Evolutionary conservation across 2,888 invertebrate species (phyloP).

Genomic region (Drepana falcataria): DNA sequence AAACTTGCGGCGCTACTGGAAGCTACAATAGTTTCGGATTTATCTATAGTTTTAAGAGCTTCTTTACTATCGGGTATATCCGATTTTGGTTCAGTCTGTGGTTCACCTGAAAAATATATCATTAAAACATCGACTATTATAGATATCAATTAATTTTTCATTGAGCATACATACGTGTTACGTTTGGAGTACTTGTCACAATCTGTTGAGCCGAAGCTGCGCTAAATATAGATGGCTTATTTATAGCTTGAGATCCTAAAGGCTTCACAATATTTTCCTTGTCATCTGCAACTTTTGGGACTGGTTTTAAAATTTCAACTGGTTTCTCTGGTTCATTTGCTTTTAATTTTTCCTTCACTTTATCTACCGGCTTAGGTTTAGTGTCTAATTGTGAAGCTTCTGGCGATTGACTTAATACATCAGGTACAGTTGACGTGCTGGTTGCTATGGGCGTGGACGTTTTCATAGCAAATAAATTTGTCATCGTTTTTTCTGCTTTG

Average conservation of each 20-base stretch:
- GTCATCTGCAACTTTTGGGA: conserved; percentile 18
- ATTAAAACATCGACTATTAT: conserved; percentile 1
- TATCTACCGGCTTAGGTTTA: conserved; percentile 34
- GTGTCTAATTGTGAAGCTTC: conserved; percentile 28
- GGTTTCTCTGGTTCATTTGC: conserved; percentile 43
- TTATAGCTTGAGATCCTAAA: conserved; percentile 25
- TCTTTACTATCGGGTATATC: conserved; percentile 13
- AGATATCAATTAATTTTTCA: not conserved
- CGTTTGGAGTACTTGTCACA: conserved; percentile 15
- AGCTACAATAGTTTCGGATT: conserved; percentile 15
- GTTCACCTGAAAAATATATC: conserved; percentile 22
- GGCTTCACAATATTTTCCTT: conserved; percentile 40
- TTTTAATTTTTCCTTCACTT: conserved; percentile 33
- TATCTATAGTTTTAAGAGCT: conserved; percentile 18
- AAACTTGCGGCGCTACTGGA: conserved; percentile 28
- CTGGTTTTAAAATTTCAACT: conserved; percentile 20
- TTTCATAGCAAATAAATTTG: conserved; percentile 48
- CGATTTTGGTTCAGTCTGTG: conserved; percentile 20
- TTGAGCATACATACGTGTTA: conserved; percentile 24
- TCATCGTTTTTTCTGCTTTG: conserved; percentile 39
- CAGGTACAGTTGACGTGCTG: conserved; percentile 36
- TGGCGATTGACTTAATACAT: conserved; percentile 33
- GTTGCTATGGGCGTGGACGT: conserved; percentile 23
- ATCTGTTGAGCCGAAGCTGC: conserved; percentile 21
- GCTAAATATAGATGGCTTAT: conserved; percentile 22